Base-by-base conservation (phyloP, 2,113 vertebrate species). In the Syngnathoides biaculeatus region DNA sequence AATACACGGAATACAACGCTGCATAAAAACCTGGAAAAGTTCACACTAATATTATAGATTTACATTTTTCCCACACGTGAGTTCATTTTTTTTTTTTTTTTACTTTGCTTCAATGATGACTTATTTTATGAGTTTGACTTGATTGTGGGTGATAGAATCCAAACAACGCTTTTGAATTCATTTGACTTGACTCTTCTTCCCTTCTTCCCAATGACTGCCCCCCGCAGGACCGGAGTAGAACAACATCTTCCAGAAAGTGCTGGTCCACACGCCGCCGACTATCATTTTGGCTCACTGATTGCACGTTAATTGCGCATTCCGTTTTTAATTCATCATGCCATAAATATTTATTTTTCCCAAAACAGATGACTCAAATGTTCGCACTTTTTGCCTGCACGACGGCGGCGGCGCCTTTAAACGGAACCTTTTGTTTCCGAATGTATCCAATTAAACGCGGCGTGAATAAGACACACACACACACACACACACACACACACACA, bases 351-450 rank as follows among this genome's bases (percentile, higher is more conserved):
- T n/a, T 47, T 19, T n/a, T n/a, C n/a, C n/a, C 3, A n/a, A 20
- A 10, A 10, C 48, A 10, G 22, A n/a, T 11, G 3, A 50, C 2
- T 50, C n/a, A 3, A 50, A 4, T n/a, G 20, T 50, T 50, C 20
- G 17, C 19, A 9, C 2, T 45, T 10, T 1, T n/a, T 27, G 15
- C 58, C 19, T 38, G 11, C 8, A 11, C 10, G 24, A 27, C 62
- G 58, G 86, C 78, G 39, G 78, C 47, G 69, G 65, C n/a, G n/a
- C n/a, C 69, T 76, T 69, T 74, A 82, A 82, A 80, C 78, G 70
- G 76, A 70, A 13, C 39, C 55, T 78, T 82, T 91, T 88, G 87
- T 89, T 89, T 85, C 82, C 77, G 62, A 86, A 87, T 89, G 86
- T 80, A 82, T 83, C 78, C 83, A 80, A 85, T 89, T 82, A 84